phyloP scores from a whole-genome alignment of 1,140 invertebrate species.

The Nilaparvata lugens region DNA sequence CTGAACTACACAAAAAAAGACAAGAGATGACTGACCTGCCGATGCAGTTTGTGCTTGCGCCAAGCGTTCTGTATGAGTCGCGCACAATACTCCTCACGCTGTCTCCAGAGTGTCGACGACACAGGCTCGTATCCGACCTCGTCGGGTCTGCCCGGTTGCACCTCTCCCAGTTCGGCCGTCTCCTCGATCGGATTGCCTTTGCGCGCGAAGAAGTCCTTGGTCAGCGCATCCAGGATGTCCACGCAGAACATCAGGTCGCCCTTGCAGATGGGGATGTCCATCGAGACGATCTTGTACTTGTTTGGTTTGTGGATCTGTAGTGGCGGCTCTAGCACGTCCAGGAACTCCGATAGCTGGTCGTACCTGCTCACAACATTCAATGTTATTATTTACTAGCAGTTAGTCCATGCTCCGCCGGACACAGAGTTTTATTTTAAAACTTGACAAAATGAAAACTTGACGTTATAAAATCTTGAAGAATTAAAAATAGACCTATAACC shows the following conservation, averaged over 20 bases:
- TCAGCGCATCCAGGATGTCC: conserved; percentile 93
- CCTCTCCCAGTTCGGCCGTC: conserved; percentile 68
- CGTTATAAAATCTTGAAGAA: too few relatives aligned
- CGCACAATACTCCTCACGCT: conserved; percentile 92
- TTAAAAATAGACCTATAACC: too few relatives aligned
- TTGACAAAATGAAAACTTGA: too few relatives aligned
- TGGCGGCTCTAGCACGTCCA: conserved; percentile 88
- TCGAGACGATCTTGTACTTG: conserved; percentile 96
- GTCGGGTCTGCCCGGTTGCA: conserved; percentile 60
- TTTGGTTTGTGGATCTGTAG: conserved; percentile 96
- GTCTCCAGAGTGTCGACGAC: conserved; percentile 85
- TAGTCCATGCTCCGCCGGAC: too few relatives aligned
- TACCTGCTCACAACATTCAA: conserved; percentile 44
- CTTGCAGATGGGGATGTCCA: conserved; percentile 98
- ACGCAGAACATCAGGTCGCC: conserved; percentile 94
- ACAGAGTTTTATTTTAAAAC: too few relatives aligned
- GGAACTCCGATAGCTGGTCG: conserved; percentile 85
- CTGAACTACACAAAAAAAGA: too few relatives aligned
- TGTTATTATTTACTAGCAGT: too few relatives aligned
- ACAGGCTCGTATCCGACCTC: conserved; percentile 85
- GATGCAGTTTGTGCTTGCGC: conserved; percentile 70
- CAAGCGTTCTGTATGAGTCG: conserved; percentile 90
- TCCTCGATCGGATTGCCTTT: conserved; percentile 90
- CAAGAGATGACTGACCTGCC: conserved; percentile 35
- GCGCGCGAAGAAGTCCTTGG: conserved; percentile 91